Conservation (phyloP, 2,797 vertebrate species). For the Eulemur coronatus region DNA sequence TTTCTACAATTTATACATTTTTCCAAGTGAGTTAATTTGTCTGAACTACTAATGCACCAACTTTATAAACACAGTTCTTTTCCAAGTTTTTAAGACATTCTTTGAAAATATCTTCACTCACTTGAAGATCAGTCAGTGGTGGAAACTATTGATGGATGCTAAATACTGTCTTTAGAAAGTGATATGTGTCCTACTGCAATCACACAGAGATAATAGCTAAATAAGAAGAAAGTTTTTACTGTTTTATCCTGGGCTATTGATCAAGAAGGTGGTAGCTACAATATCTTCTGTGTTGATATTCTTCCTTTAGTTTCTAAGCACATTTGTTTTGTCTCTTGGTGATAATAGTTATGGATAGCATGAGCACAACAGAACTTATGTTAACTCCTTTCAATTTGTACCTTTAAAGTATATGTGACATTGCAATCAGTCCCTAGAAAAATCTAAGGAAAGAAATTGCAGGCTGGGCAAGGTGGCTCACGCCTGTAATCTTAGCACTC, state of each 20-base stretch:
- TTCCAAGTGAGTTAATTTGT: background rate
- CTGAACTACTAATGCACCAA: background rate
- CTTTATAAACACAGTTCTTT: background rate
- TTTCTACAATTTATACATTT: background rate
- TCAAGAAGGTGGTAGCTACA: background rate
- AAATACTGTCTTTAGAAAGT: constrained; percentile 32
- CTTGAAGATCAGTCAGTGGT: background rate
- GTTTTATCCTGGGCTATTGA: background rate
- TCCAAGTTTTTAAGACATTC: background rate
- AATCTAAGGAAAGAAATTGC: background rate
- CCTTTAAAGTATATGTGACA: background rate
- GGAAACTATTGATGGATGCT: constrained; percentile 26
- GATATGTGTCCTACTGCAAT: background rate
- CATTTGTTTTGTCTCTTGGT: background rate
- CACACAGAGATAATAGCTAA: constrained; percentile 2
- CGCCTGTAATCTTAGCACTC: too few relatives aligned
- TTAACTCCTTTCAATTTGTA: background rate
- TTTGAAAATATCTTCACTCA: background rate
- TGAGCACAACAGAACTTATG: background rate
- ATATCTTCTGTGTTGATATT: background rate
- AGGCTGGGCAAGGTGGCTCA: background rate
- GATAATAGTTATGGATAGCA: background rate
- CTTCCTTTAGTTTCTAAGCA: background rate
- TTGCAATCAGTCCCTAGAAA: background rate
- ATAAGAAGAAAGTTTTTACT: background rate